These are phyloP conservation scores for Rhodinocichla rosea DNA, from an alignment of 2,113 vertebrate species.

Conservation along the genomic window DNA sequence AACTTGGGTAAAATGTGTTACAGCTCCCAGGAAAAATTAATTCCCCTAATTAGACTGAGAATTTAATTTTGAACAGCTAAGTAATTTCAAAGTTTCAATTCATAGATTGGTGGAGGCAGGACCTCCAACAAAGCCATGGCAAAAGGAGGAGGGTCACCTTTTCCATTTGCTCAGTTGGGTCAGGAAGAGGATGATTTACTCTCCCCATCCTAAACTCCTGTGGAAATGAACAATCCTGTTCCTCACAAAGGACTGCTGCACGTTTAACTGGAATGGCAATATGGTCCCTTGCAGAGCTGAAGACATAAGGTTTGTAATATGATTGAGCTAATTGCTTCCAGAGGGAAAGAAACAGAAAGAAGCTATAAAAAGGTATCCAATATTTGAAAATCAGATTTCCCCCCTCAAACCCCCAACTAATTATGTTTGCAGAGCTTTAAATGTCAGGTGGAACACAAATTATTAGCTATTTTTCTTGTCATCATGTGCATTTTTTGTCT, in stretches of 20 bases:
- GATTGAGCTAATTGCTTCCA: slow-evolving; percentile 35
- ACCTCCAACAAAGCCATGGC: background rate
- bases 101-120: background rate
- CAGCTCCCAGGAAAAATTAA: background rate
- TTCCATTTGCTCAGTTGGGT: background rate
- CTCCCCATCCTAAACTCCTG: background rate
- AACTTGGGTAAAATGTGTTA: background rate
- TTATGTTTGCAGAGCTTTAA: background rate
- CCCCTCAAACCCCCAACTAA: background rate
- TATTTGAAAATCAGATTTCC: background rate
- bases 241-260: slow-evolving; percentile 1
- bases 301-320: background rate
- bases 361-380: background rate
- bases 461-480: background rate
- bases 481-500: background rate
- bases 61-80: background rate
- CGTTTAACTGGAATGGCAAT: background rate
- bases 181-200: background rate
- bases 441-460: background rate
- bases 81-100: background rate
- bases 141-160: background rate
- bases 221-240: background rate
- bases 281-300: background rate
- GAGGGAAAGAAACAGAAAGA: background rate
- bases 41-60: background rate